Conservation (phyloP, 2,888 invertebrate genomes). For the Nomada ruficornis region DNA sequence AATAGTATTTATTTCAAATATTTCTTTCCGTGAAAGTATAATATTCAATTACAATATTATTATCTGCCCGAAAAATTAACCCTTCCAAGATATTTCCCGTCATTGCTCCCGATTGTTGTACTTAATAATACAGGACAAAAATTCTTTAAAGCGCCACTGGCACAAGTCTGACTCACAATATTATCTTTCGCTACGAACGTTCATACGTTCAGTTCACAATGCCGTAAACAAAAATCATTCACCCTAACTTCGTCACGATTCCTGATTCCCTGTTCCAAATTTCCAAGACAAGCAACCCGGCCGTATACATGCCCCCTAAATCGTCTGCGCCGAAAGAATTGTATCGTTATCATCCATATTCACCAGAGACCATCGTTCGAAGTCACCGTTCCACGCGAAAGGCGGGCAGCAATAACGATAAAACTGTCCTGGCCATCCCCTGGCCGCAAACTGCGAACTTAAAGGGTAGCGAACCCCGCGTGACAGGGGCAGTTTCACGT, state of each 20-base stretch:
- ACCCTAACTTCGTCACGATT: not conserved
- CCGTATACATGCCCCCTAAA: not conserved
- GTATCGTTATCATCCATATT: slow-evolving; percentile 21
- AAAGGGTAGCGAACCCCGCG: not conserved
- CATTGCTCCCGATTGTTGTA: too few relatives aligned
- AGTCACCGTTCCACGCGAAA: slow-evolving; percentile 19
- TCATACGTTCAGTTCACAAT: too few relatives aligned
- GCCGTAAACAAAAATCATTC: not conserved
- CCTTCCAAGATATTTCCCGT: too few relatives aligned
- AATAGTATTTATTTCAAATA: too few relatives aligned
- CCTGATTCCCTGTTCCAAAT: not conserved
- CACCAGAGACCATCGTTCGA: slow-evolving; percentile 22
- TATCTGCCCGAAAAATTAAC: too few relatives aligned
- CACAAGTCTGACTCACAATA: too few relatives aligned
- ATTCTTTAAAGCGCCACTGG: too few relatives aligned
- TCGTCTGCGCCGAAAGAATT: slow-evolving; percentile 17
- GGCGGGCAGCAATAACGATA: slow-evolving; percentile 47
- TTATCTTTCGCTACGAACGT: too few relatives aligned
- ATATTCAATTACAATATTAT: too few relatives aligned
- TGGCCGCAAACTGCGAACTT: slow-evolving; percentile 22
- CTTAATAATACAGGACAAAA: too few relatives aligned
- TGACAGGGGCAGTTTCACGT: slow-evolving; percentile 7
- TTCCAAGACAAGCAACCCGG: not conserved
- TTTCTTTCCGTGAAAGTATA: too few relatives aligned
- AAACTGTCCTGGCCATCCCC: slow-evolving; percentile 40